Conservation (phyloP, 2,797 vertebrate species). For the Spondyliosoma cantharus region DNA sequence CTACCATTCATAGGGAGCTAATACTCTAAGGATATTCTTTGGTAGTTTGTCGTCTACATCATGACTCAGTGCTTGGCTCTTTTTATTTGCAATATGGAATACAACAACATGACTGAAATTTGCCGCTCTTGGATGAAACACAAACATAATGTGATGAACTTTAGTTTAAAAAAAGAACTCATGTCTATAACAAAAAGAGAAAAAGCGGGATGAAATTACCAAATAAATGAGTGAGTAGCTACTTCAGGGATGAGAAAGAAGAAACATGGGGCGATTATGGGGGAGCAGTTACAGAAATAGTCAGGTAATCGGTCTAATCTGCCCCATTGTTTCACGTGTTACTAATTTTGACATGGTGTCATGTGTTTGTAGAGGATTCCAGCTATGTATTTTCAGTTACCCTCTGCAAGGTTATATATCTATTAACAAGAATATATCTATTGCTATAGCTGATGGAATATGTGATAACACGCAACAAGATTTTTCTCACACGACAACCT, state of each 20-base stretch:
- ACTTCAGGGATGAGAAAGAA: neutral
- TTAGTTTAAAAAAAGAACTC: neutral
- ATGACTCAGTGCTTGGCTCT: neutral
- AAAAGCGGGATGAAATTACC: neutral
- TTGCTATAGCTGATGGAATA: too few species aligned
- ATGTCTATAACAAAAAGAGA: neutral
- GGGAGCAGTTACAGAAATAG: neutral
- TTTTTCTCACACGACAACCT: too few species aligned
- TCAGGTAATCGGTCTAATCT: neutral
- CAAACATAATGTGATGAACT: neutral
- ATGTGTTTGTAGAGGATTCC: neutral
- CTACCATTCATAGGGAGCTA: neutral
- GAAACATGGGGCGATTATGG: neutral
- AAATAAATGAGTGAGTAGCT: neutral
- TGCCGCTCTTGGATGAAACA: neutral
- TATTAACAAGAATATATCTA: neutral
- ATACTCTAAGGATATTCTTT: neutral
- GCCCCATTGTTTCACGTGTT: neutral
- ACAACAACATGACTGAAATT: neutral
- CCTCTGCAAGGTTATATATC: neutral
- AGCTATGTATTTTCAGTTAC: neutral
- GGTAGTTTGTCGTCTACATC: neutral
- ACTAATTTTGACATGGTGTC: neutral
- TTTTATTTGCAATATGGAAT: constrained; percentile 10
- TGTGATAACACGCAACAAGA: too few species aligned